Evolutionary conservation across 2,888 invertebrate genomes (phyloP).

Genomic region (Entomobrya proxima): DNA sequence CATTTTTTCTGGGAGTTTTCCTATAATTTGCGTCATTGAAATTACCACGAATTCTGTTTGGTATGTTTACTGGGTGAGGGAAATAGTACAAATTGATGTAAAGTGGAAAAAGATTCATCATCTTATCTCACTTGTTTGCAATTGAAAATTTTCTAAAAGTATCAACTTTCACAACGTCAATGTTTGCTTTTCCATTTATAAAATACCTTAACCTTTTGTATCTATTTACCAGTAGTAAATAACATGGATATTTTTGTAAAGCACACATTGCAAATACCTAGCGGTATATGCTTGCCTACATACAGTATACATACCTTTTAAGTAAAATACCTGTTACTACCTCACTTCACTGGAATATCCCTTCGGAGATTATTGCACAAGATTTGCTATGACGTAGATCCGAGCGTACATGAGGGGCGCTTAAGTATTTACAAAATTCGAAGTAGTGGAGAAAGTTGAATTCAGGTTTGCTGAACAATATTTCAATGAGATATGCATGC

Average conservation of each 20-base stretch:
- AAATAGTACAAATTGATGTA: not conserved
- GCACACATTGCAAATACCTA: too few relatives aligned
- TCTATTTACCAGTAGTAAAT: not conserved
- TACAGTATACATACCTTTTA: too few relatives aligned
- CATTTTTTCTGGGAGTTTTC: not conserved
- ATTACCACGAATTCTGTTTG: constrained; percentile 7
- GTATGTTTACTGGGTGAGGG: not conserved
- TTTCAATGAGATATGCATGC: too few relatives aligned
- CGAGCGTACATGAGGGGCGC: not conserved
- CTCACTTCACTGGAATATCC: not conserved
- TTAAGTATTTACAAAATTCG: not conserved
- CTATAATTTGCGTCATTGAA: constrained; percentile 7
- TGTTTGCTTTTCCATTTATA: not conserved
- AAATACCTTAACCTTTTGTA: not conserved
- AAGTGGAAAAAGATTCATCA: not conserved
- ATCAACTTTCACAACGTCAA: not conserved
- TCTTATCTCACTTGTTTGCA: not conserved
- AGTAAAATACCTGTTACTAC: not conserved
- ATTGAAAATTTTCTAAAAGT: not conserved
- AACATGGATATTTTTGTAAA: not conserved
- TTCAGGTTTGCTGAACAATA: not conserved
- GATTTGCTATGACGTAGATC: not conserved
- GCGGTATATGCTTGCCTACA: too few relatives aligned
- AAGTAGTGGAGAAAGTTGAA: not conserved
- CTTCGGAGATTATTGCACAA: not conserved